Percentiles rank a stretch among this genome's conserved stretches.
Evolutionary conservation across 2,797 vertebrate species (phyloP).

Genomic region (Cygnus olor): DNA sequence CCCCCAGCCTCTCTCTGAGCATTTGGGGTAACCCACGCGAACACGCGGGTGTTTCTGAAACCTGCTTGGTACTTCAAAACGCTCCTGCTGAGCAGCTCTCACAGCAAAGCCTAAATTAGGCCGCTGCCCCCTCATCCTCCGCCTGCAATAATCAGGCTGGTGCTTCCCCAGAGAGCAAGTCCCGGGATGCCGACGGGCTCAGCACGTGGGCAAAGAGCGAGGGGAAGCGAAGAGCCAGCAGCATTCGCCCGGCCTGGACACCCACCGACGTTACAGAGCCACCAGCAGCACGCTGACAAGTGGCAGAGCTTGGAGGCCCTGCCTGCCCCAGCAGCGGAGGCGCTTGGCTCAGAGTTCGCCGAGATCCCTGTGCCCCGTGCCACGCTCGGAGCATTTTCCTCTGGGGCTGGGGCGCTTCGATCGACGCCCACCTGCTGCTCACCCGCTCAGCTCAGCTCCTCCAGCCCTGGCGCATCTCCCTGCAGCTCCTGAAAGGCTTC

Average conservation of each 20-base stretch:
- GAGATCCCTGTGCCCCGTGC: neutral
- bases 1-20: neutral
- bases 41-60: neutral
- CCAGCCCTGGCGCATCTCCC: neutral
- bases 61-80: neutral
- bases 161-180: neutral
- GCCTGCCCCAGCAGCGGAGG: neutral
- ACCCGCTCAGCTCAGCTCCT: neutral
- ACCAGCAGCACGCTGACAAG: neutral
- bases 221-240: neutral
- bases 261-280: neutral
- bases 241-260: neutral
- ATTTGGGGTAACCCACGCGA: neutral
- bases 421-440: neutral
- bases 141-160: fast-evolving
- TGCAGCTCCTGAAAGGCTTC: neutral
- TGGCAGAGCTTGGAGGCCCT: neutral
- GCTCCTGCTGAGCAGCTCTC: neutral
- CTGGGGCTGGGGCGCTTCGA: neutral
- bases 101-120: neutral
- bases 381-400: neutral
- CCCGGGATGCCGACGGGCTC: neutral
- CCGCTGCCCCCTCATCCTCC: neutral
- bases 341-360: too few relatives aligned
- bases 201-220: neutral